These are phyloP conservation scores for Hyphantria cunea DNA, from an alignment of 1,140 invertebrate species.

Conservation along the genomic window DNA sequence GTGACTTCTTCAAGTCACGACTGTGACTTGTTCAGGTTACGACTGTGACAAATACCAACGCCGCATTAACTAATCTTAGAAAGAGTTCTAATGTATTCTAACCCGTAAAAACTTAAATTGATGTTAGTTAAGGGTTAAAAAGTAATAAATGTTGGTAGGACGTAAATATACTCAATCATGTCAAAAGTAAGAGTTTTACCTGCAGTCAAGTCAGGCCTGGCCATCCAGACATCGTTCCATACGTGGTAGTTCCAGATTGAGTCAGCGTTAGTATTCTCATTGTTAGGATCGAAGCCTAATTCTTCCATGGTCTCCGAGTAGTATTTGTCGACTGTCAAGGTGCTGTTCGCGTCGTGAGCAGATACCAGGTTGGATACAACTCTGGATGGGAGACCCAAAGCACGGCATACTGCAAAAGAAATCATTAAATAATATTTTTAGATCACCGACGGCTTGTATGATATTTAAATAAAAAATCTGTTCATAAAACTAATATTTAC, in stretches of 20 bases:
- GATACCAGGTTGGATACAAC: constrained; percentile 88
- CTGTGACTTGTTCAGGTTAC: too few species aligned
- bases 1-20: too few species aligned
- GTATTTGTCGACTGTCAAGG: constrained; percentile 89
- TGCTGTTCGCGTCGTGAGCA: constrained; percentile 87
- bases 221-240: constrained; percentile 91
- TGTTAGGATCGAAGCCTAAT: constrained; percentile 82
- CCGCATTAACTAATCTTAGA: too few species aligned
- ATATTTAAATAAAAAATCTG: too few species aligned
- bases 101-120: too few species aligned
- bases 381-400: constrained; percentile 87
- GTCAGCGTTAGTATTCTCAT: constrained; percentile 76
- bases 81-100: too few species aligned
- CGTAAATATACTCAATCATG: too few species aligned
- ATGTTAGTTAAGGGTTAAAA: too few species aligned
- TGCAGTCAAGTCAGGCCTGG: constrained; percentile 40
- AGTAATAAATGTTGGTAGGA: too few species aligned
- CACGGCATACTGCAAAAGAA: constrained; percentile 83
- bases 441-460: too few species aligned
- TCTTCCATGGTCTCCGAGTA: constrained; percentile 84
- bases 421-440: not conserved
- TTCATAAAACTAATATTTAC: too few species aligned
- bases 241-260: constrained; percentile 91
- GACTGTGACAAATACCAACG: too few species aligned
- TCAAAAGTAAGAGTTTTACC: not conserved